phyloP scores from a whole-genome alignment of 2,113 vertebrate species.

The Pandion haliaetus region DNA sequence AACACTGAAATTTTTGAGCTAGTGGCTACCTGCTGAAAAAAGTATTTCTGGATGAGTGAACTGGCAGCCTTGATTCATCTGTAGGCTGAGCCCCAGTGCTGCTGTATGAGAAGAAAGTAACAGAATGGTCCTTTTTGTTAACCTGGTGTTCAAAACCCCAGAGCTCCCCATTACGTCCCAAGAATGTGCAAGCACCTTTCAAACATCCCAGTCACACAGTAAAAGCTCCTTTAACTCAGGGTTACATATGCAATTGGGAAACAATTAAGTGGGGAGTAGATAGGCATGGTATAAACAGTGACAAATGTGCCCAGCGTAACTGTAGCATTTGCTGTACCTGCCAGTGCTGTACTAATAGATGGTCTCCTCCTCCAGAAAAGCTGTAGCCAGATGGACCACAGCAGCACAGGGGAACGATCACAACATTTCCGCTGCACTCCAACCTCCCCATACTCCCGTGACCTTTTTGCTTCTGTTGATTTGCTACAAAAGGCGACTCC shows the following conservation, averaged over 20 bases:
- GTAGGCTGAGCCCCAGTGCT: background rate
- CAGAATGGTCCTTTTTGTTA: background rate
- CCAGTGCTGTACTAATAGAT: too few species aligned
- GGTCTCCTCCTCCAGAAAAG: background rate
- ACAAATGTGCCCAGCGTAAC: background rate
- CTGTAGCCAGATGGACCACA: background rate
- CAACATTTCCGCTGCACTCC: rapidly evolving
- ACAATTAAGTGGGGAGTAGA: background rate
- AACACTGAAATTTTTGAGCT: background rate
- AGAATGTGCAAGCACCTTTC: background rate
- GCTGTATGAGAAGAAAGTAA: background rate
- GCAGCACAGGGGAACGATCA: background rate
- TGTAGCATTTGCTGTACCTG: background rate
- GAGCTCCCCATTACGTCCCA: background rate
- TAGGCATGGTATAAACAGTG: background rate
- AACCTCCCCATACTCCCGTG: too few species aligned
- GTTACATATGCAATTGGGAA: background rate
- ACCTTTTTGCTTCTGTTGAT: background rate
- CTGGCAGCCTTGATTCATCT: background rate
- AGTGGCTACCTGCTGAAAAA: background rate
- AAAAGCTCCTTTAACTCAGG: background rate
- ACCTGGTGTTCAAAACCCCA: background rate
- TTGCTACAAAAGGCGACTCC: background rate
- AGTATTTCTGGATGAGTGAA: background rate
- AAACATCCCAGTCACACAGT: background rate